These are phyloP conservation scores for Avahi laniger DNA, from an alignment of 2,797 vertebrate genomes.

Conservation along the genomic window DNA sequence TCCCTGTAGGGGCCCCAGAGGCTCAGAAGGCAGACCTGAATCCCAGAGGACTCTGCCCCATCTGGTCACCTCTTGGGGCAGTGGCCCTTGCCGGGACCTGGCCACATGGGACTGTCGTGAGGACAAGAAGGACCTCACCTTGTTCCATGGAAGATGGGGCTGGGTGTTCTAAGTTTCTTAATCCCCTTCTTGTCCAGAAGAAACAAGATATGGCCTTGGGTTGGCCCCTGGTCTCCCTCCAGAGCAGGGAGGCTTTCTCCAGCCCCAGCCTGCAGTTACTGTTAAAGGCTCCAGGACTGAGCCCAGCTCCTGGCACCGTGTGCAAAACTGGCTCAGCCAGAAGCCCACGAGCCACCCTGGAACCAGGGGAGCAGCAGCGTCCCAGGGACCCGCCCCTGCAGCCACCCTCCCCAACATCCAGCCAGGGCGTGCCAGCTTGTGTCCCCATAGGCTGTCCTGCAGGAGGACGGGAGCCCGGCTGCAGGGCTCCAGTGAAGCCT, in stretches of 20 bases:
- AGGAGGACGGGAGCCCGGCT: not conserved
- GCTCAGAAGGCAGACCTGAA: not conserved
- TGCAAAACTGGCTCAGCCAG: not conserved
- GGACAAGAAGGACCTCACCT: not conserved
- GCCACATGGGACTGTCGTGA: not conserved
- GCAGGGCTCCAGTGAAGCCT: not conserved
- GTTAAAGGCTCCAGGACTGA: not conserved
- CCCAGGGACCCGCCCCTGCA: no score
- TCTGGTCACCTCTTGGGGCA: not conserved
- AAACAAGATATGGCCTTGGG: not conserved
- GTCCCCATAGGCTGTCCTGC: not conserved
- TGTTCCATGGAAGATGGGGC: not conserved
- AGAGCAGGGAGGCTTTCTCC: not conserved
- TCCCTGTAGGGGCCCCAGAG: not conserved
- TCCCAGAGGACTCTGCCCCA: not conserved
- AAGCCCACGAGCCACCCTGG: no score
- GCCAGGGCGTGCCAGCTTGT: not conserved
- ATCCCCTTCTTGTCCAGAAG: not conserved
- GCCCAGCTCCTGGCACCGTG: not conserved
- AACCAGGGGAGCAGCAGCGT: not conserved
- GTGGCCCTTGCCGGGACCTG: no score
- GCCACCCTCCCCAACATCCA: no score
- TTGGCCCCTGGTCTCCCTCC: no score
- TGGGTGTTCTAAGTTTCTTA: not conserved
- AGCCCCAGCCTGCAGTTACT: rapidly evolving